Conservation (phyloP, 1,140 invertebrate genomes). For the Ostrea edulis region DNA sequence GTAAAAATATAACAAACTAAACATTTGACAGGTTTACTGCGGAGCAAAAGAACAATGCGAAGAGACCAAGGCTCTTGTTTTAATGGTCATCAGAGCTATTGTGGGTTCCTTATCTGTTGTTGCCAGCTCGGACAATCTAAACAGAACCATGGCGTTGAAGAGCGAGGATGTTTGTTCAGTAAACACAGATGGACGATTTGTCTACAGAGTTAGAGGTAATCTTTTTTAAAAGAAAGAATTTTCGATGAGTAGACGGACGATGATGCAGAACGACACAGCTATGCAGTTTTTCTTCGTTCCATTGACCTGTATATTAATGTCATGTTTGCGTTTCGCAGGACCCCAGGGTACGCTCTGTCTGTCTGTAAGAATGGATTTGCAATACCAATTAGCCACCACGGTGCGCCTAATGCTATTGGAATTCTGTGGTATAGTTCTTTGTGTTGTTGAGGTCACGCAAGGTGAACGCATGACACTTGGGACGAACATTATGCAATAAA, state of each 20-base stretch:
- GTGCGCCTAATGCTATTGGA: neutral
- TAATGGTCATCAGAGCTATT: constrained; percentile 10
- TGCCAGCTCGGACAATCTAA: constrained; percentile 27
- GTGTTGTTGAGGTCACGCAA: neutral
- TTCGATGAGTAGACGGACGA: neutral
- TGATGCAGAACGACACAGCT: neutral
- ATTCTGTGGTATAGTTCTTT: neutral
- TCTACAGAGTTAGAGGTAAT: constrained; percentile 1
- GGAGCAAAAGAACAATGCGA: neutral
- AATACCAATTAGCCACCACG: neutral
- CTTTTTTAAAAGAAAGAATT: neutral
- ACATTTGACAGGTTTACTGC: neutral
- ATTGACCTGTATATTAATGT: neutral
- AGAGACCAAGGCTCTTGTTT: neutral
- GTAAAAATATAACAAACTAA: neutral
- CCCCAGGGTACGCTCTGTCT: neutral
- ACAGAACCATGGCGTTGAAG: neutral
- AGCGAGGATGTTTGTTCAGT: neutral
- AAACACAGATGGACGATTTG: constrained; percentile 31
- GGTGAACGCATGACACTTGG: constrained; percentile 19
- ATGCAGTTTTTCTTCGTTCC: neutral
- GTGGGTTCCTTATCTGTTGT: neutral
- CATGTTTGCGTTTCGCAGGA: neutral
- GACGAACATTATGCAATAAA: constrained; percentile 28
- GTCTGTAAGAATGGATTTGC: neutral